Base-by-base conservation (phyloP, 2,113 vertebrate species). In the Macquaria ambigua region DNA sequence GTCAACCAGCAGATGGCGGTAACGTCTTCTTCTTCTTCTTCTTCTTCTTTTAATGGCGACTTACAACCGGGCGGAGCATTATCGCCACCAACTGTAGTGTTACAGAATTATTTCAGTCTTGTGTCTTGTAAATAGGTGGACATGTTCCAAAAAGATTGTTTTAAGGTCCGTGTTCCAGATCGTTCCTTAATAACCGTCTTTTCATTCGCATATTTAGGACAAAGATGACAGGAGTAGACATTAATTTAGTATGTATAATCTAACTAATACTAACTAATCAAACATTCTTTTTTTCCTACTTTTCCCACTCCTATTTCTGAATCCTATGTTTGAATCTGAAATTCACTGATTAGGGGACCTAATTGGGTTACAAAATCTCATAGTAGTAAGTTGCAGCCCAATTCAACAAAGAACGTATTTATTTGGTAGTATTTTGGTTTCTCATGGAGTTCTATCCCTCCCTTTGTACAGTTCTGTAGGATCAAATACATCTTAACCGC, bases 1-100 rank as follows among this genome's bases (percentile, higher is more conserved):
- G 6, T 0, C 77, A 1, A 3, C 86, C 92, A 21, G 55, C 12
- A 52, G 92, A 21, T 15, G 82, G 69, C 74, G 23, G 0, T 8
- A 20, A 3, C 3, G 28, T 31, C 28, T 0, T 48, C 21, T 48
- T 14, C 23, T 55, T 50, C 28, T 41, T 31, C 28, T 0, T 48
- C 21, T 48, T 14, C 23, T 55, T 50, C 28, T 41, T n/a, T 59
- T 23, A 31, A 56, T 52, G 21, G 23, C 2, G 31, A 15, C 20
- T 2, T 15, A 4, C 3, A n/a, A 11, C 53, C 12, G 2, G 34
- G 6, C 6, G 39, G 39, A 15, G 3, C 12, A 1, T 10, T 10
- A 48, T 2, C 64, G 25, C 64, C 76, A 15, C 52, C 39, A 5
- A n/a, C 16, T 23, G 62, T 11, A 1, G 8, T 62, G 7, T 34